These are phyloP conservation scores for Drosophila gaucha DNA, from an alignment of 2,888 invertebrate genomes.

Conservation along the genomic window DNA sequence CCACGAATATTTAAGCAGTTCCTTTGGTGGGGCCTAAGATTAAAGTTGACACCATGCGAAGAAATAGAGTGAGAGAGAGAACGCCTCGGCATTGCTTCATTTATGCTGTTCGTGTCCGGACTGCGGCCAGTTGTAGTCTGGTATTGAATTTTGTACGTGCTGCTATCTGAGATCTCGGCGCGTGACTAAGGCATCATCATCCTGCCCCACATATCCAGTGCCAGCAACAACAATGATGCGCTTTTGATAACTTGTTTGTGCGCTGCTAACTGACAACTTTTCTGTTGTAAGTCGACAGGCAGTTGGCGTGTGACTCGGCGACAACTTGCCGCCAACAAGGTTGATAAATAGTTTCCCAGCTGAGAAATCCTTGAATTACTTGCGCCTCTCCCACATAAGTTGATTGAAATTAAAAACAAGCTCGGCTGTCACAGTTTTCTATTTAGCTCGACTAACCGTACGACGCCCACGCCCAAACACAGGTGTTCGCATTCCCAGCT, in stretches of 20 bases:
- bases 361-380: conserved; percentile 36
- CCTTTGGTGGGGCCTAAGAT: conserved; percentile 16
- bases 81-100: conserved; percentile 39
- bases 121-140: conserved; percentile 26
- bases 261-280: conserved; percentile 28
- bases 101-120: conserved; percentile 45
- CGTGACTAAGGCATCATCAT: conserved; percentile 50
- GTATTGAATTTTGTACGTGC: conserved; percentile 60
- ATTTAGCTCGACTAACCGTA: conserved; percentile 8
- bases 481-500: conserved; percentile 53
- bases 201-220: conserved; percentile 8
- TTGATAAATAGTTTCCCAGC: conserved; percentile 68
- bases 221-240: conserved; percentile 47
- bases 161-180: conserved; percentile 54
- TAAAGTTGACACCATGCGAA: conserved; percentile 42
- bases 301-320: conserved; percentile 48
- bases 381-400: conserved; percentile 33
- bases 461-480: conserved; percentile 11
- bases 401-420: conserved; percentile 64
- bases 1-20: conserved; percentile 29
- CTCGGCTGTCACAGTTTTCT: conserved; percentile 27
- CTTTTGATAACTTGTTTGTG: conserved; percentile 76
- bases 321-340: conserved; percentile 52
- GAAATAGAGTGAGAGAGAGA: background rate
- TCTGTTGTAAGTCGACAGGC: conserved; percentile 27